Evolutionary conservation across 2,888 invertebrate genomes (phyloP).

Genomic region (Drosophila seclusa): DNA sequence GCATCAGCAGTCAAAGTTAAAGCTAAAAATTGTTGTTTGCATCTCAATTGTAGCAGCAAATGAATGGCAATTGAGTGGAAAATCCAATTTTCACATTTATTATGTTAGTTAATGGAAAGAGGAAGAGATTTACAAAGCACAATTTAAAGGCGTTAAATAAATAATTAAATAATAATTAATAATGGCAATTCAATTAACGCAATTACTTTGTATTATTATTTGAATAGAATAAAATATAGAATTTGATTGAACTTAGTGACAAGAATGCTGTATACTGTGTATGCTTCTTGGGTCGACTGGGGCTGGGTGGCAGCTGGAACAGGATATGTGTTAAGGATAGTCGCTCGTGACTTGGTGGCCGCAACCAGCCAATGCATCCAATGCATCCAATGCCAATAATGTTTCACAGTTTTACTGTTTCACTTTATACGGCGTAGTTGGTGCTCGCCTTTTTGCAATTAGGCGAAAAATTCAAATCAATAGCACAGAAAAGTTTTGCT

Average conservation of each 20-base stretch:
- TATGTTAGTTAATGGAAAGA: background rate
- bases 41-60: background rate
- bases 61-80: background rate
- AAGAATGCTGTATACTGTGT: background rate
- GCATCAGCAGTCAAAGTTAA: background rate
- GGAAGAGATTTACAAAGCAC: background rate
- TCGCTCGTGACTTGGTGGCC: background rate
- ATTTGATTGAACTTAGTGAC: background rate
- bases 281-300: background rate
- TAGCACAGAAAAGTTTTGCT: conserved; percentile 68
- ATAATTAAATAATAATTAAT: background rate
- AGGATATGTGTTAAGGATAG: conserved; percentile 25
- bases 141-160: background rate
- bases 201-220: background rate
- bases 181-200: background rate
- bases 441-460: conserved; percentile 63
- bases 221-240: background rate
- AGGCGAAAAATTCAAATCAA: conserved; percentile 73
- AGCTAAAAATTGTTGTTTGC: background rate
- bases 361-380: conserved; percentile 1
- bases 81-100: background rate
- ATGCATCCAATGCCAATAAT: background rate
- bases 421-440: conserved; percentile 30
- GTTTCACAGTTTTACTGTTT: conserved; percentile 26
- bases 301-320: background rate